Evolutionary conservation across 2,888 invertebrate species (phyloP), one percentile per base, ranked within the genome.

Genomic region (Lithodes maja): DNA sequence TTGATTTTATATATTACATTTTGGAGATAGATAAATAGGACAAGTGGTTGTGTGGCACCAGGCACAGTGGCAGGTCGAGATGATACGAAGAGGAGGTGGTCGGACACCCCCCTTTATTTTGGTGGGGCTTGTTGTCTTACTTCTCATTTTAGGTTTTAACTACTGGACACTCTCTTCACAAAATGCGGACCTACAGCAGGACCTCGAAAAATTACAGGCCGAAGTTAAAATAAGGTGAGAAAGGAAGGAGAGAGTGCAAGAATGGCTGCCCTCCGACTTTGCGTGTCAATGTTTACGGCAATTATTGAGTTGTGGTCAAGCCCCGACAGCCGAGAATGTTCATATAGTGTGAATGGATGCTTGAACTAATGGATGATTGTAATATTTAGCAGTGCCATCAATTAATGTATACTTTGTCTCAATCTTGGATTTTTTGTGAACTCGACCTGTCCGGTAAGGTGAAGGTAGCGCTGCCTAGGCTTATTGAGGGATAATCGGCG

Each of bases 31-130:
- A 52, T 12, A 33, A 54, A 79, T 53, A 53, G n/a, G 54, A 53
- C 17, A 78, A 90, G 79, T 90, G 90, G 84, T 78, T 90, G 90
- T 90, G 90, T 90, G 90, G 90, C 83, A 85, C n/a, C n/a, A n/a
- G n/a, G n/a, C n/a, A 33, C 83, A 78, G 1, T 89, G 89, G 89
- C 85, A 86, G 33, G 90, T 86, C 12, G 87, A 85, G 82, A 90
- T 90, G 90, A 85, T 90, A 68, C 85, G 90, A 33, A 90, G 90
- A 90, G 87, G 87, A 69, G 85, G 82, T 55, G 90, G 90, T 17
- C 68, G 90, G 52, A 78, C 90, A n/a, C 90, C 90, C 52, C 87
- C 87, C n/a, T 87, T 84, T 85, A 85, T 87, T 78, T 74, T 90
- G 71, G 87, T 87, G 83, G 87, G 87, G 12, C 71, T 90, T 9